A percentile compares a stretch with the other conserved stretches of the same genome.
phyloP scores from a whole-genome alignment of 2,888 invertebrate genomes.

The Nomada ruficornis region DNA sequence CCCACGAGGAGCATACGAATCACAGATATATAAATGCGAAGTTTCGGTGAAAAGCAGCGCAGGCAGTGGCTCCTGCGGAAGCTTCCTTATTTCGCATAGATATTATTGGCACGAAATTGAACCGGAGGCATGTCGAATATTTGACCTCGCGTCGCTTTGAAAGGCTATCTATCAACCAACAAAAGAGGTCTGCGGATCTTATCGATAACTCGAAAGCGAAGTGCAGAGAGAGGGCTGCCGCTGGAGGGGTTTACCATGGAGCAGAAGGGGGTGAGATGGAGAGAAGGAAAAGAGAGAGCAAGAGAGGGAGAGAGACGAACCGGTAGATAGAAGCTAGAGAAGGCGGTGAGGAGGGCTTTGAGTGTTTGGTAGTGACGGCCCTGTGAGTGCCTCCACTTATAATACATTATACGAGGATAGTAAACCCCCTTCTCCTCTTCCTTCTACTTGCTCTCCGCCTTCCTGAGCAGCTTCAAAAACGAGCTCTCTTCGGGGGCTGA shows the following conservation, averaged over 20 bases:
- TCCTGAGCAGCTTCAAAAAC: slow-evolving; percentile 57
- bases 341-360: slow-evolving; percentile 52
- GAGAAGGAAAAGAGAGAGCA: slow-evolving; percentile 1
- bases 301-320: slow-evolving; percentile 47
- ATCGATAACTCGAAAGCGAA: slow-evolving; percentile 78
- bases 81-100: slow-evolving; percentile 60
- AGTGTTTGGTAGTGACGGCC: slow-evolving; percentile 78
- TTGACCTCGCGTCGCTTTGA: slow-evolving; percentile 73
- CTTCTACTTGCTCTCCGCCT: slow-evolving; percentile 41
- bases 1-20: no score
- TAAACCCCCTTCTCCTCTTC: slow-evolving; percentile 53
- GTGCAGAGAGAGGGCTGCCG: slow-evolving; percentile 60
- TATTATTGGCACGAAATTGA: slow-evolving; percentile 78
- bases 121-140: slow-evolving; percentile 73
- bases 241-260: slow-evolving; percentile 17
- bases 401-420: slow-evolving; percentile 75
- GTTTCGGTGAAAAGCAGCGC: slow-evolving; percentile 27
- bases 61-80: slow-evolving; percentile 26
- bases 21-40: not conserved
- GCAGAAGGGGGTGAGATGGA: not conserved
- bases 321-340: slow-evolving; percentile 40
- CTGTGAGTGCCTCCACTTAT: slow-evolving; percentile 76
- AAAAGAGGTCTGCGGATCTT: slow-evolving; percentile 76
- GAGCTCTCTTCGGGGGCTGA: slow-evolving; percentile 43
- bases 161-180: slow-evolving; percentile 78